Base-by-base conservation (phyloP, 2,888 invertebrate genomes). In the Tipula vernalis region DNA sequence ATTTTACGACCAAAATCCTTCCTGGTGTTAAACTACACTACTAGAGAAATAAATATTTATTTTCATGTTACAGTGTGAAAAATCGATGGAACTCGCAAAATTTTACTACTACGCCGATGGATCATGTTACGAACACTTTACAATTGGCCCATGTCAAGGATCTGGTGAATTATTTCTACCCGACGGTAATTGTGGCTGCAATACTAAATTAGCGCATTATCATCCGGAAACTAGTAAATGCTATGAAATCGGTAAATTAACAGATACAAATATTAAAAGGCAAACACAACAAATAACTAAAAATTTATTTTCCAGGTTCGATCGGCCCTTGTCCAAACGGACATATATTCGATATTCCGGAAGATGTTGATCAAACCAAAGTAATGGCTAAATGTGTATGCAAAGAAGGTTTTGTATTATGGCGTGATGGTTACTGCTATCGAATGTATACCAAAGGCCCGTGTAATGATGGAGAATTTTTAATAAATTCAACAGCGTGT, bases 101-200 rank as follows among this genome's bases (percentile, higher is more conserved):
- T 94, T 94, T 89, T 94, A 93, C 89, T 95, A 94, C 93, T 89
- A 93, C 0, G 91, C 91, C 1, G 93, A 93, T 85, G 93, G 94
- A n/a, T 94, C 95, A 0, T 97, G 97, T 90, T 95, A 96, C 90
- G 95, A 96, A 88, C 96, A 96, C 90, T 96, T 95, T 90, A 95
- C 96, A 0, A 93, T 93, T 88, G 97, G 97, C 0, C 97, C 97
- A 0, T 97, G 97, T 89, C 94, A 94, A 87, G 94, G 94, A 88
- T 93, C 93, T 6, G 97, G 97, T 0, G 94, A 95, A 90, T 91
- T 97, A 87, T 97, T 96, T 91, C 91, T 97, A 86, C 96, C 96
- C 0, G 93, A 93, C 15, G 93, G 94, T 1, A 93, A 91, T 36
- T 97, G 97, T 89, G 96, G 95, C 86, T 97, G 97, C 89, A 93